These are phyloP conservation scores for Acanthiza pusilla DNA, from an alignment of 2,797 vertebrate species.

Conservation along the genomic window DNA sequence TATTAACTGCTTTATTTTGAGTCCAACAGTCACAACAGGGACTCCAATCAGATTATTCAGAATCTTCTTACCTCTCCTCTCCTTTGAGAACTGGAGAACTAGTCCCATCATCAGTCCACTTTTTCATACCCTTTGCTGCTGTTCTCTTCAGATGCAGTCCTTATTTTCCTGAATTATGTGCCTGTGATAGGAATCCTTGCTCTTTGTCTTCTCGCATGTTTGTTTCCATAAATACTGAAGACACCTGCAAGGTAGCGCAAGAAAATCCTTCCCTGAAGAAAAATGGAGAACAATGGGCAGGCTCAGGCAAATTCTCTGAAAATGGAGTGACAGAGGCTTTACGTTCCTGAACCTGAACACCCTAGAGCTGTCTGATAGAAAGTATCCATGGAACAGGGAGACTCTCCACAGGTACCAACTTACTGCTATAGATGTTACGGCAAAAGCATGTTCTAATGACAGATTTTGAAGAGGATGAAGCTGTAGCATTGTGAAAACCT, in stretches of 20 bases:
- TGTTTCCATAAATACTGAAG: not conserved
- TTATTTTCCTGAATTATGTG: not conserved
- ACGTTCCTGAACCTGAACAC: fast-evolving
- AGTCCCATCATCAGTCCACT: not conserved
- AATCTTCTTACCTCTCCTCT: not conserved
- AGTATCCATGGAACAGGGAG: not conserved
- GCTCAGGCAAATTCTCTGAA: not conserved
- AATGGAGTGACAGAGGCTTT: fast-evolving
- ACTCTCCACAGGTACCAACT: not conserved
- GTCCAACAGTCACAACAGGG: not conserved
- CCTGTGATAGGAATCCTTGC: not conserved
- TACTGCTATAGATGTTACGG: not conserved
- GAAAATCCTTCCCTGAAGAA: not conserved
- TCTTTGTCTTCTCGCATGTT: not conserved
- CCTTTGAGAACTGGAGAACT: not conserved
- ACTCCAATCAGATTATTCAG: not conserved
- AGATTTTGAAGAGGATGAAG: not conserved
- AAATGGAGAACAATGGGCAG: not conserved
- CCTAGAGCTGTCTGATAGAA: not conserved
- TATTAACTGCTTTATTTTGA: not conserved
- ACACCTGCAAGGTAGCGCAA: not conserved
- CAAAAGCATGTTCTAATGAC: not conserved
- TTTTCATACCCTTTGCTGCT: not conserved
- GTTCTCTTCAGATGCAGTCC: not conserved
- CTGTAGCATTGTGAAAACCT: not conserved